Evolutionary conservation across 2,113 vertebrate genomes (phyloP).

Genomic region (Burhinus oedicnemus): DNA sequence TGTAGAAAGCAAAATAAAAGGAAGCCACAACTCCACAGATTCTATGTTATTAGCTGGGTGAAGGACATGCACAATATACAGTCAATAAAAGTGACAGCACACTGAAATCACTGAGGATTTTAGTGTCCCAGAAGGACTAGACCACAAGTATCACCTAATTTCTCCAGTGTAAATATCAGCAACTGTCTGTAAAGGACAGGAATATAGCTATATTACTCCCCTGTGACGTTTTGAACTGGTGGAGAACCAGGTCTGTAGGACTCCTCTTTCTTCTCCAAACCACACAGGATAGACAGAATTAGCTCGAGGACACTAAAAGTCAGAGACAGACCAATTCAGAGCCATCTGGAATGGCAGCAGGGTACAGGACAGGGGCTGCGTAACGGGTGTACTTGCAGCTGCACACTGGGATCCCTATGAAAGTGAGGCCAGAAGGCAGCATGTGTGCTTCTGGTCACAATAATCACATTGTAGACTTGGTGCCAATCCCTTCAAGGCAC

Average conservation of each 20-base stretch:
- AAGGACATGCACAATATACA: not conserved
- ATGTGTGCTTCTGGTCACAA: not conserved
- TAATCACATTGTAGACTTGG: not conserved
- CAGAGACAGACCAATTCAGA: not conserved
- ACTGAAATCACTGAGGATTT: not conserved
- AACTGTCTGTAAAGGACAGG: not conserved
- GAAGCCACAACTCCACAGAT: not conserved
- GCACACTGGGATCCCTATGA: not conserved
- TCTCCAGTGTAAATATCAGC: not conserved
- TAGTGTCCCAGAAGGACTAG: not conserved
- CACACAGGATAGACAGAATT: not conserved
- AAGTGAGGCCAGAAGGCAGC: not conserved
- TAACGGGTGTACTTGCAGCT: not conserved
- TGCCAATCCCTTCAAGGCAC: not conserved
- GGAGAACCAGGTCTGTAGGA: not conserved
- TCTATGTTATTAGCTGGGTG: not conserved
- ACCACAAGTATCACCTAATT: not conserved
- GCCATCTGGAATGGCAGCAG: not conserved
- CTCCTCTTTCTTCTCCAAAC: not conserved
- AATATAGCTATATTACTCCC: not conserved
- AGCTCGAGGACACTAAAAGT: not conserved
- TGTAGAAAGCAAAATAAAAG: not conserved
- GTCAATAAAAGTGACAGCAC: not conserved
- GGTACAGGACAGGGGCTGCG: accelerated
- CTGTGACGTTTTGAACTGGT: not conserved